Evolutionary conservation across 2,797 vertebrate genomes (phyloP), one percentile per base, ranked within the genome.

Genomic region (Paedocypris micromegethes): DNA sequence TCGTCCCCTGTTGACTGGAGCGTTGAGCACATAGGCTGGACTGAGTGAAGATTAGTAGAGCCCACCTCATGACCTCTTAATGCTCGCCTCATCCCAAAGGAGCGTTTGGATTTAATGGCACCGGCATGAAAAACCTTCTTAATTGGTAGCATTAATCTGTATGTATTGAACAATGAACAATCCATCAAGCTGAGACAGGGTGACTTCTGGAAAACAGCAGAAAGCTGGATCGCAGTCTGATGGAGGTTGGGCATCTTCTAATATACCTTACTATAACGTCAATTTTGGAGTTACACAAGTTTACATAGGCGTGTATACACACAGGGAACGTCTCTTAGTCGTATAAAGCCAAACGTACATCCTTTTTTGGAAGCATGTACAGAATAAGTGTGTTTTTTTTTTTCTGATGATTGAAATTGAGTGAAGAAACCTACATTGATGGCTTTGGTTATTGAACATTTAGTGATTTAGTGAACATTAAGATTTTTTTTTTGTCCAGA

Each of bases 71-170:
- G 76, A 78, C 79, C 78, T 77, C 62, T 77, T 74, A 78, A 84
- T 85, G 73, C 75, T 72, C 77, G 76, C 8, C 73, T 77, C 83
- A 78, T 73, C 79, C 79, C 65, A 69, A 77, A 79, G 83, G 83
- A 82, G 79, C 83, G 81, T 83, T 81, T 79, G 79, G 84, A 82
- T 86, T 86, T 84, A 82, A 74, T 63, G 70, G 65, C 72, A 65
- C 68, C 80, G 68, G 68, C 23, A 37, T 79, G 80, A 86, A 86
- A 86, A 84, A 82, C 76, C 70, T 69, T 72, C 77, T 75, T 85
- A 85, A 86, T 80, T 84, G 82, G 85, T 78, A 80, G 73, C 72
- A 78, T 72, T 85, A 86, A 88, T 86, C 84, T 81, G 59, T 81
- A 72, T 79, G 74, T 80, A 84, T 78, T 71, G 73, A 82, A 79